phyloP scores from a whole-genome alignment of 2,797 vertebrate genomes.

The Phoxinus dragarum region DNA sequence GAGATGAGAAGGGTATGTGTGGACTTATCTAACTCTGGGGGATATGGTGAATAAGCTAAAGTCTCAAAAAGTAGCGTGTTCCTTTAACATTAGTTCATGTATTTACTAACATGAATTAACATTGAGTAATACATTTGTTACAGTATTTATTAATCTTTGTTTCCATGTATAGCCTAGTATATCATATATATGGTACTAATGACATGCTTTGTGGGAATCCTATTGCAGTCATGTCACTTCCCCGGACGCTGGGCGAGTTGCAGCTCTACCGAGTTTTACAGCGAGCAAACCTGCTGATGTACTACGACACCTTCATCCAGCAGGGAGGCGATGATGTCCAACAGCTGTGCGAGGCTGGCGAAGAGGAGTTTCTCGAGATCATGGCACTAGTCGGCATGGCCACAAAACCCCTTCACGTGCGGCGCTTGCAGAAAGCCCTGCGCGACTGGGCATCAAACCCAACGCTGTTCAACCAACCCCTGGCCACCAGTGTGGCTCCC shows the following conservation, averaged over 20 bases:
- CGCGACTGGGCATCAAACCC: conserved; percentile 97
- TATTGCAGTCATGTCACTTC: conserved; percentile 85
- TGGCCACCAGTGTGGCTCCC: conserved; percentile 80
- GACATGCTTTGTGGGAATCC: conserved; percentile 35
- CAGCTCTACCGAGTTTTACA: conserved; percentile 97
- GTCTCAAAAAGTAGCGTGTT: too few relatives aligned
- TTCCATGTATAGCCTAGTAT: too few relatives aligned
- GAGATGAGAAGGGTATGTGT: too few relatives aligned
- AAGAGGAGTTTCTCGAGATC: conserved; percentile 99
- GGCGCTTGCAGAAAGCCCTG: conserved; percentile 94
- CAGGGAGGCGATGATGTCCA: conserved; percentile 98
- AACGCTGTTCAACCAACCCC: conserved; percentile 90
- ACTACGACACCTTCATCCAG: conserved; percentile 99
- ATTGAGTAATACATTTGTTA: too few relatives aligned
- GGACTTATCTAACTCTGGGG: too few relatives aligned
- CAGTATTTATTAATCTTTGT: too few relatives aligned
- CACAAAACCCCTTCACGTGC: conserved; percentile 96
- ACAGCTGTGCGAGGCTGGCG: conserved; percentile 95
- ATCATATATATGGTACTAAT: background rate
- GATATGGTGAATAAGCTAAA: too few relatives aligned
- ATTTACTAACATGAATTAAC: too few relatives aligned
- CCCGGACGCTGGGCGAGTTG: conserved; percentile 94
- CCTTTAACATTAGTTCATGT: too few relatives aligned
- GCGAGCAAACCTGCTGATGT: conserved; percentile 93
- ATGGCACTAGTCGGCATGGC: conserved; percentile 99